These are phyloP conservation scores for Champsocephalus esox DNA, from an alignment of 2,797 vertebrate genomes.

Conservation along the genomic window DNA sequence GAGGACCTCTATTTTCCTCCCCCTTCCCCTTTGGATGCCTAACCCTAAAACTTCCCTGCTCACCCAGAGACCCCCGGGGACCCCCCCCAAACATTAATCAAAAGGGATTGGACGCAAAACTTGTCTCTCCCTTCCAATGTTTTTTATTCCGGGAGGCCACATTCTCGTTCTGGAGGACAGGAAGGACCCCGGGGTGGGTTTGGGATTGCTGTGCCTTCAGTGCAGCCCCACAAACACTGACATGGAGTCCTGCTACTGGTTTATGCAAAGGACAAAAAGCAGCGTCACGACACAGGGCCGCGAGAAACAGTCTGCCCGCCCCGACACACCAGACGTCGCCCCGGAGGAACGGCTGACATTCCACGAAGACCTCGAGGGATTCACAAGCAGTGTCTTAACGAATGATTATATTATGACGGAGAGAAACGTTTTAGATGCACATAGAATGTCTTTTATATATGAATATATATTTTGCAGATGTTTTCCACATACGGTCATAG, in stretches of 20 bases:
- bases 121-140: constrained; percentile 30
- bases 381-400: constrained; percentile 81
- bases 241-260: constrained; percentile 65
- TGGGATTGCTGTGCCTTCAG: constrained; percentile 68
- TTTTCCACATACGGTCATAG: constrained; percentile 83
- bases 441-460: constrained; percentile 83
- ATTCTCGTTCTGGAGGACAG: constrained; percentile 61
- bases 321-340: constrained; percentile 60
- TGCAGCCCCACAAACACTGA: constrained; percentile 65
- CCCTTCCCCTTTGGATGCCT: constrained; percentile 40
- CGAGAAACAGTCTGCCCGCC: constrained; percentile 46
- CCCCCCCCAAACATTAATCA: constrained; percentile 69
- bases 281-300: constrained; percentile 51
- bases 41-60: constrained; percentile 59
- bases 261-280: constrained; percentile 77
- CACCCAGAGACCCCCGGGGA: constrained; percentile 71
- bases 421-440: constrained; percentile 81
- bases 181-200: constrained; percentile 50
- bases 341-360: constrained; percentile 69
- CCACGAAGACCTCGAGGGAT: constrained; percentile 75
- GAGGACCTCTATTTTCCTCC: constrained; percentile 43
- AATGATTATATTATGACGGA: constrained; percentile 76
- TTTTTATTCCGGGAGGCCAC: constrained; percentile 61
- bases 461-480: constrained; percentile 86
- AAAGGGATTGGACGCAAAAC: constrained; percentile 35